Evolutionary conservation across 2,888 invertebrate genomes (phyloP).

Genomic region (Dugesia japonica): DNA sequence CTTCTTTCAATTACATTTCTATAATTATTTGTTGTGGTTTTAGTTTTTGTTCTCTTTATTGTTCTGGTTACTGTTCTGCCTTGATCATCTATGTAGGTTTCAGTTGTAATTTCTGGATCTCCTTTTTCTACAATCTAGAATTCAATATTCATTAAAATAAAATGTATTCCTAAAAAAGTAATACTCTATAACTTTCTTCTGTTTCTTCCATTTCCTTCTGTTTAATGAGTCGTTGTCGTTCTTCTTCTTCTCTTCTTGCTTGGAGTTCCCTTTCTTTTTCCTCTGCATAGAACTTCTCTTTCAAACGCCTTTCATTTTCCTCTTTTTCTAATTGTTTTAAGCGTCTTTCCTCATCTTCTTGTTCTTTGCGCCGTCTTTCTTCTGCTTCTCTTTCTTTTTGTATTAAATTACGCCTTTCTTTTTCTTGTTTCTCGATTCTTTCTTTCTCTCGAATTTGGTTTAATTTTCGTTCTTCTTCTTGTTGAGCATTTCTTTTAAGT

Average conservation of each 20-base stretch:
- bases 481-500: background rate
- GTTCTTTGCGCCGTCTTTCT: background rate
- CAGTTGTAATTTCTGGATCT: background rate
- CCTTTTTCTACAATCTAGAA: background rate
- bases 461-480: background rate
- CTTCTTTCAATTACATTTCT: background rate
- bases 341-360: background rate
- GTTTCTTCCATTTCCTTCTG: background rate
- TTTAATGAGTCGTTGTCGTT: background rate
- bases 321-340: background rate
- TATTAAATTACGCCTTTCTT: background rate
- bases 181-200: background rate
- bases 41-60: background rate
- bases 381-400: background rate
- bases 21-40: background rate
- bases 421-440: constrained; percentile 10
- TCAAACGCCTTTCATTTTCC: background rate
- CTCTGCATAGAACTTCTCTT: too few relatives aligned
- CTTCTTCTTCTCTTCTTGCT: background rate
- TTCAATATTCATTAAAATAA: too few relatives aligned
- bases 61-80: background rate
- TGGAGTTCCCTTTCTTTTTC: background rate
- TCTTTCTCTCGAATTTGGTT: background rate
- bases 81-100: background rate
- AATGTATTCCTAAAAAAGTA: too few relatives aligned